Base-by-base conservation (phyloP, 2,888 invertebrate species). In the Temnothorax ravouxi region DNA sequence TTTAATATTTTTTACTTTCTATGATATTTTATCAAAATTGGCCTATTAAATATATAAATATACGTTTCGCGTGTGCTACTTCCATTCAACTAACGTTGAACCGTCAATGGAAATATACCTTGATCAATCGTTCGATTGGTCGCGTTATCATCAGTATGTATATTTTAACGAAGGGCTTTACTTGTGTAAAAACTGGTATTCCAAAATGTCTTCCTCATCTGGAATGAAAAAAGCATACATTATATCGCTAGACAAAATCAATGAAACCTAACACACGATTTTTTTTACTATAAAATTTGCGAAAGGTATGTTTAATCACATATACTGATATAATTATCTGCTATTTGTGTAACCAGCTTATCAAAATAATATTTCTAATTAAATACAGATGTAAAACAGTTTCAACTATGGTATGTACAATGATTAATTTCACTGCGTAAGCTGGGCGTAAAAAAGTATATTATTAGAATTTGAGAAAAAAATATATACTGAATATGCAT, bases 131-230 rank as follows among this genome's bases (percentile, higher is more conserved):
- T 77, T 84, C 84, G 67, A 84, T 84, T 47, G 25, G 41, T 83
- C 59, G 75, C 82, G 88, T 91, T 89, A 91, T 89, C 89, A 88
- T 84, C 87, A 62, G 87, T 90, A 91, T 88, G 92, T 91, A 89
- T 90, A 90, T 89, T 86, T 88, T 79, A 88, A 90, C 90, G 87
- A 88, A 85, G 88, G 83, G 86, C 92, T 93, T 95, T 95, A 93
- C 95, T 95, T 94, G 95, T 95, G 92, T 87, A 95, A 94, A 92
- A 95, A 95, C 92, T 95, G 95, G 93, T 95, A 95, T 92, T 95
- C 95, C 93, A 95, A 94, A 92, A 95, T 95, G 91, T 95, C 95
- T 91, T 95, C 94, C 89, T 95, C 95, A 92, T 95, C 95, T 95
- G 95, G 3, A 92, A 93, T 91, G 89, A 84, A 85, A 62, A 86